Evolutionary conservation across 2,888 invertebrate species (phyloP).

Genomic region (Dynastes maya): DNA sequence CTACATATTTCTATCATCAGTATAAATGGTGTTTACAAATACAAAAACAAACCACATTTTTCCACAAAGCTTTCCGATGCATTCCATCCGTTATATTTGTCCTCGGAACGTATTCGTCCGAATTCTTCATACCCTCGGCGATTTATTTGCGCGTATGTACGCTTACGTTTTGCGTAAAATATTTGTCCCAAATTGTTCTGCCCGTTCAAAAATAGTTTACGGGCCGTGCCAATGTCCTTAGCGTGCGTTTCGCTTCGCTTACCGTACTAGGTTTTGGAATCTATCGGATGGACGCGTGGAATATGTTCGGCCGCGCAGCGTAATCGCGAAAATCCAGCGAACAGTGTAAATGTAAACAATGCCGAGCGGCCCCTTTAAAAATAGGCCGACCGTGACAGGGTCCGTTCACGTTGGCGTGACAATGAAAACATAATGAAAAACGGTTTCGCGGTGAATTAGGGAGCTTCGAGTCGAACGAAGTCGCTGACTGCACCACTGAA

Average conservation of each 20-base stretch:
- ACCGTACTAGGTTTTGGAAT: constrained; percentile 9
- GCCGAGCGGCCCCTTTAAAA: constrained; percentile 21
- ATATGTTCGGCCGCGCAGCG: background rate
- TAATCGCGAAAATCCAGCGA: constrained; percentile 18
- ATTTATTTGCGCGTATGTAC: background rate
- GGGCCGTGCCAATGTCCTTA: constrained; percentile 37
- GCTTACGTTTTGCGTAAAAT: constrained; percentile 4
- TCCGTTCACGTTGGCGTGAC: constrained; percentile 32
- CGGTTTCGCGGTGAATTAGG: constrained; percentile 23
- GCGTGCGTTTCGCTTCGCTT: background rate
- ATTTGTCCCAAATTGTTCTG: constrained; percentile 23
- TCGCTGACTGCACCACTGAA: constrained; percentile 11
- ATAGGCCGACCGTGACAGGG: constrained; percentile 36
- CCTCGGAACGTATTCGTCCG: too few relatives aligned
- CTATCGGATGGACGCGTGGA: background rate
- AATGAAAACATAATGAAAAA: constrained; percentile 33
- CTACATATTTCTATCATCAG: too few relatives aligned
- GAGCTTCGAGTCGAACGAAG: background rate
- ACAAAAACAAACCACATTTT: too few relatives aligned
- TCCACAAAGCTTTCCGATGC: too few relatives aligned
- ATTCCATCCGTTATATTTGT: too few relatives aligned
- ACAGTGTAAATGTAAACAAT: constrained; percentile 31
- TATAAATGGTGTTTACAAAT: too few relatives aligned
- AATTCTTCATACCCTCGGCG: background rate
- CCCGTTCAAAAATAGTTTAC: constrained; percentile 29